These are phyloP conservation scores for Naja naja DNA, from an alignment of 2,113 vertebrate genomes.

Conservation along the genomic window DNA sequence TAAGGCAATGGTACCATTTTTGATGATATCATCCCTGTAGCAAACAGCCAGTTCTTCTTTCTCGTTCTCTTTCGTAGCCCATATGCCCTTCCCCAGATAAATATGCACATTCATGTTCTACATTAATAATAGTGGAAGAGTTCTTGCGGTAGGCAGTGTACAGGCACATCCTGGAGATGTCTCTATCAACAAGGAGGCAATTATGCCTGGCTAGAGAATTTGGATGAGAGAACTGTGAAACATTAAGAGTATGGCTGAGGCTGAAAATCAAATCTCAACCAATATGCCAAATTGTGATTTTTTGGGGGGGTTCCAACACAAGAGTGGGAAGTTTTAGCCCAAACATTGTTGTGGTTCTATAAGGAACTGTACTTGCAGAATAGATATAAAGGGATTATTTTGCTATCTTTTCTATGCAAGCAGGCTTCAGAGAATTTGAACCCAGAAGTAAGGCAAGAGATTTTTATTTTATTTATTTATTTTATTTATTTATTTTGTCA, in stretches of 20 bases:
- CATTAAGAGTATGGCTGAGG: neutral
- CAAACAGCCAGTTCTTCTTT: neutral
- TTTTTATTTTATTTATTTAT: no score
- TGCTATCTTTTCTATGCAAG: neutral
- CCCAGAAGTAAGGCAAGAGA: neutral
- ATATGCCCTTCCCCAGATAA: neutral
- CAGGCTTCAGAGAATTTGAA: neutral
- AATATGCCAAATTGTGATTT: neutral
- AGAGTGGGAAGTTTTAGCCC: neutral
- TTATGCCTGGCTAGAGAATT: neutral
- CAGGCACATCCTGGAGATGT: neutral
- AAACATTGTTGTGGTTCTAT: neutral
- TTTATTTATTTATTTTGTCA: no score
- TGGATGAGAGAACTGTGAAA: neutral
- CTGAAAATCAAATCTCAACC: neutral
- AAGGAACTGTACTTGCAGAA: neutral
- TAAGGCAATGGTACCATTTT: neutral
- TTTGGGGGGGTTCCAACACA: neutral
- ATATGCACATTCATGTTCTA: neutral
- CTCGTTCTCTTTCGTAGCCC: neutral
- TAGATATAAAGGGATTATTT: neutral
- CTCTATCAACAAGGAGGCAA: neutral
- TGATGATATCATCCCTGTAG: neutral
- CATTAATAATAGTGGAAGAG: neutral
- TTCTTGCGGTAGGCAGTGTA: neutral